Evolutionary conservation across 2,888 invertebrate species (phyloP).

Genomic region (Habrosyne pyritoides): DNA sequence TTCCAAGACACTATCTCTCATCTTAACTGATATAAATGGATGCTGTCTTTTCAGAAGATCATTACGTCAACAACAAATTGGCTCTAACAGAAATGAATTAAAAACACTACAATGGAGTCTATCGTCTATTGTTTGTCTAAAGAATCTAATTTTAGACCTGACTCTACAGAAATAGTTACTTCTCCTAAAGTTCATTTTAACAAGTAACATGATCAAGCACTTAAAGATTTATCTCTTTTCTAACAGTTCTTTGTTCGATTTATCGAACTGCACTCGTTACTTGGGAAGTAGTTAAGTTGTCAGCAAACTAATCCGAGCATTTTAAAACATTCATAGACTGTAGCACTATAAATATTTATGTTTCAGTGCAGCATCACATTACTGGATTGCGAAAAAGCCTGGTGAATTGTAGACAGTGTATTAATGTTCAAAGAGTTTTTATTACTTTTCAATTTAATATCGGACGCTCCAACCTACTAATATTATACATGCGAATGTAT

Average conservation of each 20-base stretch:
- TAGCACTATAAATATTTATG: constrained; percentile 1
- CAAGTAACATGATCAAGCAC: neutral
- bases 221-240: neutral
- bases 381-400: neutral
- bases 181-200: neutral
- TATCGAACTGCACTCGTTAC: neutral
- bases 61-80: neutral
- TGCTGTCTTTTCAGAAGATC: too few species aligned
- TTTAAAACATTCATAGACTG: neutral
- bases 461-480: too few species aligned
- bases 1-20: neutral
- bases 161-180: constrained; percentile 1
- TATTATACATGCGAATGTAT: too few species aligned
- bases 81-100: neutral
- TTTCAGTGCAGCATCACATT: neutral
- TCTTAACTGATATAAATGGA: neutral
- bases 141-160: neutral
- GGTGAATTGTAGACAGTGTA: neutral
- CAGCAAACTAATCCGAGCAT: neutral
- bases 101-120: neutral
- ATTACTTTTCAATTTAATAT: neutral
- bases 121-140: neutral
- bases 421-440: neutral
- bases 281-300: neutral
- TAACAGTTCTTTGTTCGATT: neutral